Percentiles rank a stretch among this genome's conserved stretches.
These are phyloP conservation scores for Euura saliciscinereae DNA, from an alignment of 1,140 invertebrate genomes.

Conservation along the genomic window DNA sequence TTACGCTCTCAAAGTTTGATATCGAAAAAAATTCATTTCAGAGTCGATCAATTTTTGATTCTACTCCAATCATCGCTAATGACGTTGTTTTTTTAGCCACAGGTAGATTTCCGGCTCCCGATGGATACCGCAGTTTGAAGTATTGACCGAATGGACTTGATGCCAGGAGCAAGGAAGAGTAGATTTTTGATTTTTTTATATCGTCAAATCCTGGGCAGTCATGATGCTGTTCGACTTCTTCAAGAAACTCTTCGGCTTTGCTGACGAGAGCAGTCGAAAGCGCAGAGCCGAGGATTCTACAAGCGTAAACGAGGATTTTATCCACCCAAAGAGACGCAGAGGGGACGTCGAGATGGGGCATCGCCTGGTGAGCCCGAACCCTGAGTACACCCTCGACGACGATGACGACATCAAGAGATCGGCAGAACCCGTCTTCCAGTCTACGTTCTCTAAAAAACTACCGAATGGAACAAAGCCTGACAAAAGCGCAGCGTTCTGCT, in stretches of 20 bases:
- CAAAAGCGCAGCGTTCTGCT: not conserved
- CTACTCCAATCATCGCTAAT: too few species aligned
- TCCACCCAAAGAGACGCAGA: constrained; percentile 34
- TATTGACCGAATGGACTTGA: not conserved
- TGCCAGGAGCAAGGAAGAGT: not conserved
- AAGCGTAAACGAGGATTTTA: constrained; percentile 18
- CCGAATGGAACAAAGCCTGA: not conserved
- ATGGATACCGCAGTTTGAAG: not conserved
- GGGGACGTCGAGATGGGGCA: constrained; percentile 19
- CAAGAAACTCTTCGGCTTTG: constrained; percentile 41
- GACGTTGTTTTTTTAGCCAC: not conserved
- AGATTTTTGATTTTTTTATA: not conserved
- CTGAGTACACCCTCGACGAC: constrained; percentile 22
- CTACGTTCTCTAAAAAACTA: not conserved
- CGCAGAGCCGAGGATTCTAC: constrained; percentile 27
- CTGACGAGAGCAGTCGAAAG: constrained; percentile 40
- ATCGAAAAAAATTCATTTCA: too few species aligned
- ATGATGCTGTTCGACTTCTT: constrained; percentile 46
- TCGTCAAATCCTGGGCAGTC: not conserved
- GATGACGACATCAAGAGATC: constrained; percentile 28
- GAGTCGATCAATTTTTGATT: too few species aligned
- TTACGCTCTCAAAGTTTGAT: too few species aligned
- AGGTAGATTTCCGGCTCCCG: not conserved
- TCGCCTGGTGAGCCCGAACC: constrained; percentile 15
- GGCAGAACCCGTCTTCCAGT: constrained; percentile 5